A percentile compares a stretch with the other conserved stretches of the same genome.
Evolutionary conservation across 2,797 vertebrate genomes (phyloP).

Genomic region (Ctenosaura bakeri): DNA sequence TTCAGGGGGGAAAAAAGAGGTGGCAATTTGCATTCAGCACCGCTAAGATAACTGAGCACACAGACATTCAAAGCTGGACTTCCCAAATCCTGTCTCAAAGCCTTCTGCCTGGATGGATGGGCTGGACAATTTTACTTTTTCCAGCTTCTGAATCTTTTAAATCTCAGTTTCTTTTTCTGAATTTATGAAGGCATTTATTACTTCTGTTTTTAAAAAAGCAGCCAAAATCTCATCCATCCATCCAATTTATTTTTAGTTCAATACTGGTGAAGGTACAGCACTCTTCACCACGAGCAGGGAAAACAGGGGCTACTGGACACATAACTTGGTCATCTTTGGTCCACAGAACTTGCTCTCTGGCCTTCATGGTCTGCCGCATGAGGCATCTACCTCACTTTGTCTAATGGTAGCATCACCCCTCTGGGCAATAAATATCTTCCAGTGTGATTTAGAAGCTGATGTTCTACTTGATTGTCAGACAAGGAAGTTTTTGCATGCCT

Average conservation of each 20-base stretch:
- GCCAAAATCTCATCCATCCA: background rate
- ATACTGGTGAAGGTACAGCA: background rate
- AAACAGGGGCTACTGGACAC: too few relatives aligned
- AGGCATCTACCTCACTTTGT: background rate
- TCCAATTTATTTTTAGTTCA: background rate
- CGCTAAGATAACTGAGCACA: too few relatives aligned
- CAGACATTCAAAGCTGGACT: background rate
- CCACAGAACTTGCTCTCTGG: background rate
- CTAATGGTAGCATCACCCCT: background rate
- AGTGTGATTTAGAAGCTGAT: background rate
- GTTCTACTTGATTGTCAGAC: too few relatives aligned
- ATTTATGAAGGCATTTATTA: background rate
- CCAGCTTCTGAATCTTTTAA: background rate
- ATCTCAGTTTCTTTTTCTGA: background rate
- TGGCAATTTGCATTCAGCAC: too few relatives aligned
- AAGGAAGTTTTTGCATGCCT: background rate
- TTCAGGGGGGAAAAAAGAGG: too few relatives aligned
- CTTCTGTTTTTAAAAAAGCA: background rate
- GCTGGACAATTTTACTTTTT: background rate
- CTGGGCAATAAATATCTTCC: background rate
- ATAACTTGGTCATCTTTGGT: too few relatives aligned
- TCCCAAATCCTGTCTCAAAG: background rate
- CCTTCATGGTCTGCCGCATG: background rate
- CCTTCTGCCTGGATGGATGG: background rate
- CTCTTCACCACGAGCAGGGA: background rate